Evolutionary conservation across 2,113 vertebrate genomes (phyloP), one percentile per base, ranked within the genome.

Genomic region (Colistium nudipinnis): DNA sequence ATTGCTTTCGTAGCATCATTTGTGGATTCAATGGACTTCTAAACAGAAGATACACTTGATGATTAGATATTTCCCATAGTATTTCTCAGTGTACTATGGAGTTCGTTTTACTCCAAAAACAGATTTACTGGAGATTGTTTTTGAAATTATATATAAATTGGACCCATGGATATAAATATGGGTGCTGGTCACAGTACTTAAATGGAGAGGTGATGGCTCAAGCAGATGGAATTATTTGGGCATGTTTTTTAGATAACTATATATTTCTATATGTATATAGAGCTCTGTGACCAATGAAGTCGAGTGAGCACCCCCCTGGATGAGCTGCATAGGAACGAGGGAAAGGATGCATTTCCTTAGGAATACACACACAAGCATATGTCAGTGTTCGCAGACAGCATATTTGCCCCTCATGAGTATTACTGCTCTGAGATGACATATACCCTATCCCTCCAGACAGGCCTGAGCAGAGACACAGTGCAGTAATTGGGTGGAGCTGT

Each of bases 401-500:
- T 38, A 59, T 78, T 20, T 19, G 19, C 24, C 48, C 22, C 30
- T 56, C 3, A 36, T 51, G 56, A 62, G 44, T 6, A 1, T 38
- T 33, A 9, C 45, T 71, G 62, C 31, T 33, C 27, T 51, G 51
- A 57, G 55, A 33, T 41, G 57, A 49, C 52, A 1, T 48, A 55
- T 41, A 64, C 49, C n/a, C 6, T 47, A 56, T 64, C 72, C 49
- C 70, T 17, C 20, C 19, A 52, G 57, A 67, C 24, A 3, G 22
- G 54, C 60, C 4, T 4, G 28, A 35, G 57, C 55, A 31, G 71
- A 30, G 28, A 67, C 62, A 63, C 51, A 10, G 27, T 25, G 3
- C 65, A 48, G 41, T 76, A 59, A 78, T 75, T 80, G 66, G 69
- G 38, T 48, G 65, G 48, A 55, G 74, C 38, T 78, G 74, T 72